A percentile compares a stretch with the other conserved stretches of the same genome.
Evolutionary conservation across 2,113 vertebrate genomes (phyloP).

Genomic region (Heteronetta atricapilla): DNA sequence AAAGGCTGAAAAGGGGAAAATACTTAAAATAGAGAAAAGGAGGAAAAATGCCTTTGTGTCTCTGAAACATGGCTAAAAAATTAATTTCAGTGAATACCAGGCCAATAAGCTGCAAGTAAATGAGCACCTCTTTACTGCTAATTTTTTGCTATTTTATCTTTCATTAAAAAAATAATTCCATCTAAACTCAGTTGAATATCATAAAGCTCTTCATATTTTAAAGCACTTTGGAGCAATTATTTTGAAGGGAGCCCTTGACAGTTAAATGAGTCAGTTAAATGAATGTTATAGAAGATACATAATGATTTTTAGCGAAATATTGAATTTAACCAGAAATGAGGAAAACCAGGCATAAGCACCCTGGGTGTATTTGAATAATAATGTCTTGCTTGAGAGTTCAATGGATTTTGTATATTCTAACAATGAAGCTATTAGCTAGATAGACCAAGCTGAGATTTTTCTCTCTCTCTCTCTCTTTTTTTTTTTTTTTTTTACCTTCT

Average conservation of each 20-base stretch:
- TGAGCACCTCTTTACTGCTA: slow-evolving; percentile 20
- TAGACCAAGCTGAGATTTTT: not conserved
- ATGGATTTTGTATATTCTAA: slow-evolving; percentile 36
- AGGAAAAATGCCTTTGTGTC: not conserved
- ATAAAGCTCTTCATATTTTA: slow-evolving; percentile 69
- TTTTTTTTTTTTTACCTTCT: not conserved
- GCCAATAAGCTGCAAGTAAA: slow-evolving; percentile 31
- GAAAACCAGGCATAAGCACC: slow-evolving; percentile 52
- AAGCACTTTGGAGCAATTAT: slow-evolving; percentile 69
- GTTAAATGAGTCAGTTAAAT: slow-evolving; percentile 72
- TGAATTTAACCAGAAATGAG: slow-evolving; percentile 68
- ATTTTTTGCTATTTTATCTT: slow-evolving; percentile 62
- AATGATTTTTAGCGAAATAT: slow-evolving; percentile 70
- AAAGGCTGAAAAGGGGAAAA: not conserved
- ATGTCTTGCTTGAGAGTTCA: slow-evolving; percentile 52
- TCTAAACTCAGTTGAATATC: slow-evolving; percentile 54
- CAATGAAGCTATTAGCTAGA: slow-evolving; percentile 24
- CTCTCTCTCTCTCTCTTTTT: too few relatives aligned
- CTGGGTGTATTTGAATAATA: slow-evolving; percentile 46
- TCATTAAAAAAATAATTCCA: slow-evolving; percentile 54
- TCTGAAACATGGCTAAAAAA: slow-evolving; percentile 16
- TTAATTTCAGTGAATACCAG: slow-evolving; percentile 9
- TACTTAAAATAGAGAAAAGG: not conserved
- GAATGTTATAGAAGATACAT: slow-evolving; percentile 66
- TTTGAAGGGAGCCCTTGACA: slow-evolving; percentile 66